phyloP scores from a whole-genome alignment of 1,140 invertebrate species.

The Zaprionus vittiger region DNA sequence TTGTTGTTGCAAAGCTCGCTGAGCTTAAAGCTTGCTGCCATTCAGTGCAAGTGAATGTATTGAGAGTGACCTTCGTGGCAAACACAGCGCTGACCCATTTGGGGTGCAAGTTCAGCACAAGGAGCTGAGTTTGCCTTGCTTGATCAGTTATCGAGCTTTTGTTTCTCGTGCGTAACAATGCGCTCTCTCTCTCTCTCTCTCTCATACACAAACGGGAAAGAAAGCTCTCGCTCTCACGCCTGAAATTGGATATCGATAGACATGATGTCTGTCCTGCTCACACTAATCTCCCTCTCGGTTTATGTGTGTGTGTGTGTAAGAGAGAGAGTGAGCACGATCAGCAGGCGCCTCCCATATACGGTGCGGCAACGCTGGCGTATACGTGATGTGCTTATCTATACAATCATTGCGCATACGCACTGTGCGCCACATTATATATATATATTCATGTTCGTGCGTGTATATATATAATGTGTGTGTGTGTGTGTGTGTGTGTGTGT shows the following conservation, averaged over 20 bases:
- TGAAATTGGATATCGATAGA: conserved; percentile 70
- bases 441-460: neutral
- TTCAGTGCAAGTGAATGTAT: neutral
- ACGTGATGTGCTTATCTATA: conserved; percentile 64
- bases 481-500: neutral
- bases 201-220: neutral
- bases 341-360: conserved; percentile 68
- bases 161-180: neutral
- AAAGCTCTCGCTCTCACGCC: conserved; percentile 1
- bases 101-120: neutral
- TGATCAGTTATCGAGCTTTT: conserved; percentile 1
- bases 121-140: neutral
- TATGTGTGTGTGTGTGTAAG: neutral
- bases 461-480: neutral
- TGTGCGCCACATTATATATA: conserved; percentile 25
- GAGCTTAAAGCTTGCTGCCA: neutral
- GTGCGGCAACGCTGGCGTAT: conserved; percentile 65
- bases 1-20: neutral
- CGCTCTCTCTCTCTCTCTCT: too few relatives aligned
- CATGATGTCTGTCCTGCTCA: conserved; percentile 18
- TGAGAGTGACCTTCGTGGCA: neutral
- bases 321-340: conserved; percentile 13
- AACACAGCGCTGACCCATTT: neutral
- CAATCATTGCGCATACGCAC: conserved; percentile 71
- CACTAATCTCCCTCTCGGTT: conserved; percentile 7